Evolutionary conservation across 2,797 vertebrate species (phyloP), one percentile per base, ranked within the genome.

Genomic region (Parauchenoglanis ngamensis): DNA sequence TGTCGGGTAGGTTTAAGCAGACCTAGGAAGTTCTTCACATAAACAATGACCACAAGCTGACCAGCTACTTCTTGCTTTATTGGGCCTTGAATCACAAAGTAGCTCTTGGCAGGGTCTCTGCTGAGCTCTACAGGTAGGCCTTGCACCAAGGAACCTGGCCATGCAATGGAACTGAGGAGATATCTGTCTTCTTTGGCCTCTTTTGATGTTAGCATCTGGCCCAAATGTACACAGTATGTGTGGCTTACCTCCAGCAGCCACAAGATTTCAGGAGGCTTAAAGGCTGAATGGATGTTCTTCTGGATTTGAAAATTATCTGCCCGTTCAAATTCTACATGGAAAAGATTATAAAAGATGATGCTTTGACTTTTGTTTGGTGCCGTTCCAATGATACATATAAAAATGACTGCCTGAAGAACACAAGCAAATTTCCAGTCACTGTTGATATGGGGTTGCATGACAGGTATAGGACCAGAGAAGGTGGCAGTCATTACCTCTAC

Each of bases 1-100:
- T 90, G 98, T 93, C 73, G 99, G 93, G 83, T 98, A 99, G 90
- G 99, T 76, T 99, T 99, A 83, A 97, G 96, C n/a, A 94, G 96
- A 40, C 97, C 96, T 90, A 96, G 94, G 94, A 97, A 99, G 94
- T 99, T 97, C 1, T 94, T 96, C 93, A 98, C 94, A 1, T 95
- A 97, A 84, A 99, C 95, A 0, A 97, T 94, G 2, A 95, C 97
- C 91, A 98, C 97, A 76, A 99, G 91, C 91, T 96, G 92, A 89
- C 97, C 96, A 0, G 97, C 98, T 87, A 98, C 93, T 10, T 87
- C 94, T 94, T 97, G 97, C 86, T 92, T 91, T 4, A 81, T 57
- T 12, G 90, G 65, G 0, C 87, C 84, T 44, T 97, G 93, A 91
- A 99, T 97, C 86, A 96, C 92, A 56, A 98, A 99, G 88, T 95